Evolutionary conservation across 2,888 invertebrate genomes (phyloP), one percentile per base, ranked within the genome.

Genomic region (Mythimna pallens): DNA sequence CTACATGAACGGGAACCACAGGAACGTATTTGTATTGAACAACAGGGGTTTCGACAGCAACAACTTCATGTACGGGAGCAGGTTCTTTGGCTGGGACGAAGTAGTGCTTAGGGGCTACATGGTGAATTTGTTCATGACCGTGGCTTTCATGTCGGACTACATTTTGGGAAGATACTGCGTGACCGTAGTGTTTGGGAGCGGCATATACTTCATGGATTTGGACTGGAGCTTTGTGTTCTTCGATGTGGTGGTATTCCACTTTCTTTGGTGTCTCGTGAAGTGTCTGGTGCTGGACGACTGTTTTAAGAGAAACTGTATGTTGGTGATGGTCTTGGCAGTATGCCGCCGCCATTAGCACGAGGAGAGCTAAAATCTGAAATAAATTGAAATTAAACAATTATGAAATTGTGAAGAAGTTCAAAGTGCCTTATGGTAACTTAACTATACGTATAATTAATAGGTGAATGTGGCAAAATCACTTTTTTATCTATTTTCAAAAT

Each of bases 241-340:
- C 62, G 9, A 71, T 34, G 22, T 84, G 66, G 30, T 83, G 63
- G 30, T 80, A 70, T 58, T 91, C 87, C 12, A 87, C 75, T 64
- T 88, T 88, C 74, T 89, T 87, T 22, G 93, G 92, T 43, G 78
- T 81, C 74, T 91, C 92, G 65, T 93, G 93, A 47, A 89, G 92
- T 34, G 84, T 83, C 75, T 91, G 90, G 57, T 93, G 93, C 59
- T 89, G 86, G 54, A 92, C 87, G 1, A 92, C 80, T 0, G 91
- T 89, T 47, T 92, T 89, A 14, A 89, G 82, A 12, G 84, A 65
- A 7, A 73, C 20, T 0, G 87, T 85, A 58, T 88, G 89, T n/a
- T 90, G 85, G 5, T 89, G 84, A 58, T 90, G 86, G 34, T 93
- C 88, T 82, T 92, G 92, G 74, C 92, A 89, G 76, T 84, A 86